Base-by-base conservation (phyloP, 2,113 vertebrate genomes). In the Salminus brasiliensis region DNA sequence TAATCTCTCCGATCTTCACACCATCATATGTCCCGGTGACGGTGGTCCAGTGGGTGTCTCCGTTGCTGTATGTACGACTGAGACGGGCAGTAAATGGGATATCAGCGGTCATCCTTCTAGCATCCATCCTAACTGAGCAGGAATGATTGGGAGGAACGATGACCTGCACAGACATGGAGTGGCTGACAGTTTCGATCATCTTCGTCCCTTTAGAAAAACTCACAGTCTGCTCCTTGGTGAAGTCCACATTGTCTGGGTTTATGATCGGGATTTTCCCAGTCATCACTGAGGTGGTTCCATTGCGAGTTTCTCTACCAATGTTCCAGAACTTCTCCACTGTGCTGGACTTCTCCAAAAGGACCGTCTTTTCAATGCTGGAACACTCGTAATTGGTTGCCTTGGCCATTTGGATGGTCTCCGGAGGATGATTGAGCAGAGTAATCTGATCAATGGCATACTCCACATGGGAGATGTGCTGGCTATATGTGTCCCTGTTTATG, bases 31-130 rank as follows among this genome's bases (percentile, higher is more conserved):
- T 81, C 25, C 86, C 88, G 10, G 70, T 82, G 45, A 88, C 36
- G 5, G 75, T 79, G 67, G 86, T 87, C 82, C 82, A 84, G 55
- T 84, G 82, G 23, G 76, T 84, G 66, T 81, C 77, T 4, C 83
- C 86, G 34, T 83, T 80, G 3, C 41, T 21, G 73, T 89, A 84
- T 8, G 84, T 83, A 11, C 83, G 80, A 70, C 80, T 88, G 5
- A 85, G 83, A 3, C 66, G 68, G 15, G 80, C 86, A 5, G 75
- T 89, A 62, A 89, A 89, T 2, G 88, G 88, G 29, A 89, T 87
- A 30, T 81, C 84, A 9, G 83, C 86, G 7, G 65, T 85, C 80
- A 83, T 84, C 60, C 69, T 86, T 72, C 57, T 86, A 3, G 81
- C 88, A 4, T 85, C 81, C 86, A 89, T 86, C 68, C 72, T 71